Conservation (phyloP, 1,140 invertebrate genomes). For the Chlorops oryzae region DNA sequence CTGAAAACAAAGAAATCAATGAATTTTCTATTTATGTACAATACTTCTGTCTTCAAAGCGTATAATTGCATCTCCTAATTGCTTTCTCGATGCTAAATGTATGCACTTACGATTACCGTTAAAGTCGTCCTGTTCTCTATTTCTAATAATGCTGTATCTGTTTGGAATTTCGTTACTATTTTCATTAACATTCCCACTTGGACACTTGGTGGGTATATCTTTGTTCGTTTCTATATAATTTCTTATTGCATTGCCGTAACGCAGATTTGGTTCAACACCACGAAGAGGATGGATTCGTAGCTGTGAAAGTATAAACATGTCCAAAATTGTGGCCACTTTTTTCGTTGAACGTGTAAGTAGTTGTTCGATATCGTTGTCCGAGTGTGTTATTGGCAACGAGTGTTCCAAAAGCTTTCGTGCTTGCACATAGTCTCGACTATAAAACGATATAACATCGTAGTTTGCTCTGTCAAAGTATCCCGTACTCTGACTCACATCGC, state of each 20-base stretch:
- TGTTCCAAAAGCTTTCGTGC: slow-evolving; percentile 58
- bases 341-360: slow-evolving; percentile 39
- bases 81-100: slow-evolving; percentile 44
- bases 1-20: too few relatives aligned
- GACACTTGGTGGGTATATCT: slow-evolving; percentile 4
- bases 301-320: slow-evolving; percentile 44
- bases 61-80: slow-evolving; percentile 45
- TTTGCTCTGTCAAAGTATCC: slow-evolving; percentile 74
- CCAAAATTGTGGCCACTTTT: slow-evolving; percentile 35
- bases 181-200: background rate
- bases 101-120: slow-evolving; percentile 29
- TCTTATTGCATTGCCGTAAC: slow-evolving; percentile 34
- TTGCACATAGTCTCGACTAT: slow-evolving; percentile 69
- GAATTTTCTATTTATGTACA: slow-evolving; percentile 32
- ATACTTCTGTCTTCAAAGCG: slow-evolving; percentile 44
- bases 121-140: background rate
- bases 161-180: slow-evolving; percentile 13
- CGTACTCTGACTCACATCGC: slow-evolving; percentile 69
- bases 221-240: slow-evolving; percentile 23
- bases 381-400: slow-evolving; percentile 55
- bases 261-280: slow-evolving; percentile 41
- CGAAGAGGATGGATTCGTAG: slow-evolving; percentile 41
- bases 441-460: slow-evolving; percentile 72
- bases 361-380: slow-evolving; percentile 57
- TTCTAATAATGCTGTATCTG: slow-evolving; percentile 3